phyloP scores from a whole-genome alignment of 2,888 invertebrate species.

The Amphiduros pacificus region DNA sequence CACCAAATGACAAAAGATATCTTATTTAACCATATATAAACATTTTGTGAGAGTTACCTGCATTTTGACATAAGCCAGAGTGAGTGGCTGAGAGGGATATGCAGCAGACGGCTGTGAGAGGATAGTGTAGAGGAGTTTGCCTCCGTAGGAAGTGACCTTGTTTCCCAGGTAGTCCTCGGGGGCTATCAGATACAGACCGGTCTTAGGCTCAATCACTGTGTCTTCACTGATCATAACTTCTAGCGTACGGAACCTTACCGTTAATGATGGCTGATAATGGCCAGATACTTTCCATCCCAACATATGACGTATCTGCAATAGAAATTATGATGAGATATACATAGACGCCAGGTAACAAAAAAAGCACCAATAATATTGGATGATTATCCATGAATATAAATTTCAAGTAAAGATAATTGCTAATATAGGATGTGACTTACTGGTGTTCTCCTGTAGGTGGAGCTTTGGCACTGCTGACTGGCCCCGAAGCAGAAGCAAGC shows the following conservation, averaged over 20 bases:
- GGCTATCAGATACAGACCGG: constrained; percentile 74
- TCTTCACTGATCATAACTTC: constrained; percentile 28
- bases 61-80: constrained; percentile 73
- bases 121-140: constrained; percentile 76
- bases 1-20: no score
- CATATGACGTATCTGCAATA: no score
- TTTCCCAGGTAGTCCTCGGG: constrained; percentile 78
- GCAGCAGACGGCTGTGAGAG: constrained; percentile 43
- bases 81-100: constrained; percentile 41
- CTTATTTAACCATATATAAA: no score
- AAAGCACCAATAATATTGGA: no score
- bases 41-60: no score
- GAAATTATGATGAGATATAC: no score
- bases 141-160: constrained; percentile 82
- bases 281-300: constrained; percentile 70
- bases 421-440: constrained; percentile 56
- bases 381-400: no score
- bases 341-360: no score
- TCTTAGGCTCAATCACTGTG: constrained; percentile 29
- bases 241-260: constrained; percentile 37
- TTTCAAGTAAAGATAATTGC: no score
- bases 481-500: constrained; percentile 98
- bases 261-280: constrained; percentile 51
- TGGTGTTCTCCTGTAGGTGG: constrained; percentile 78
- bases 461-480: constrained; percentile 82